phyloP scores from a whole-genome alignment of 2,113 vertebrate species.

The Peucedramus taeniatus region DNA sequence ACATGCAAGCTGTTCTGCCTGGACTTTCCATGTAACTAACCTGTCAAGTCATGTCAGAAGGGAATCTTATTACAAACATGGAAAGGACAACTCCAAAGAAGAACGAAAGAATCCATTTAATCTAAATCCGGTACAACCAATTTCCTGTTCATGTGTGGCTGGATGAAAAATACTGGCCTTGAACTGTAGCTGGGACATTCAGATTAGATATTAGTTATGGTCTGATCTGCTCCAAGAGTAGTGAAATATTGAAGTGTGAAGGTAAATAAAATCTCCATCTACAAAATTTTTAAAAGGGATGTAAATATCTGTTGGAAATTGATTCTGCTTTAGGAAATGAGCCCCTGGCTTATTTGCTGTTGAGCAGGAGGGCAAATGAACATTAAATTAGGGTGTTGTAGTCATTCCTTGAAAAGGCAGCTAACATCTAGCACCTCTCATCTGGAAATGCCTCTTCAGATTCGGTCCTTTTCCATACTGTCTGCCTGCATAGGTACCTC shows the following conservation, averaged over 20 bases:
- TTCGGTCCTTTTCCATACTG: background rate
- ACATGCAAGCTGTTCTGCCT: background rate
- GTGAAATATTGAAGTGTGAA: background rate
- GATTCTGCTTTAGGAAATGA: background rate
- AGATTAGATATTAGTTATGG: background rate
- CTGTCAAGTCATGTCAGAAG: background rate
- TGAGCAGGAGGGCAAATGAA: background rate
- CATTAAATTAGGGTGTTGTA: background rate
- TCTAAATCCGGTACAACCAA: background rate
- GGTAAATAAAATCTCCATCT: background rate
- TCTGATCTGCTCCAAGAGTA: background rate
- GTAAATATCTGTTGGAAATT: background rate
- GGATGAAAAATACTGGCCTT: background rate
- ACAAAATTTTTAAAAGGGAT: background rate
- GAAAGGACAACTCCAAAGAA: background rate
- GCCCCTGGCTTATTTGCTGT: background rate
- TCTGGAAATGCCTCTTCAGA: background rate
- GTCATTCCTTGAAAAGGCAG: background rate
- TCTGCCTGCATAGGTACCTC: background rate
- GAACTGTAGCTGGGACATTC: background rate
- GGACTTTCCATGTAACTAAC: background rate
- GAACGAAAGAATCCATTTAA: background rate
- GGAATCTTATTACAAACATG: background rate
- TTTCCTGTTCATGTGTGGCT: background rate
- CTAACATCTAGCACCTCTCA: background rate